phyloP scores from a whole-genome alignment of 2,888 invertebrate species.

The Drosophila barbarae region DNA sequence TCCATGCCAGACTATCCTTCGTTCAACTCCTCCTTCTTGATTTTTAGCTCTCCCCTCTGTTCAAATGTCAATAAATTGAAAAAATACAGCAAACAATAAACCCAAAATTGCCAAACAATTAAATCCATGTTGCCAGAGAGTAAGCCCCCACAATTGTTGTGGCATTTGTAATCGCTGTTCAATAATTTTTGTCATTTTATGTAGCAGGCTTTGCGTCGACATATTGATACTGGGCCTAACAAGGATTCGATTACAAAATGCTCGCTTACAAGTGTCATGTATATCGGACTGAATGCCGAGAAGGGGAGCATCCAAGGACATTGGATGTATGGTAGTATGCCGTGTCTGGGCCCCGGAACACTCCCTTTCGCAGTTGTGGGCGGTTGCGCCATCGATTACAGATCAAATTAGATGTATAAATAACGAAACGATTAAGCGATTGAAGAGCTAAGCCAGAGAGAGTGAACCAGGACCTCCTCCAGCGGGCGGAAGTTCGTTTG shows the following conservation, averaged over 20 bases:
- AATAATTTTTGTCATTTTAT: conserved; percentile 74
- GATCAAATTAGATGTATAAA: conserved; percentile 76
- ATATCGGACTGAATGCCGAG: conserved; percentile 37
- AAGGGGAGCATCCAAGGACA: conserved; percentile 22
- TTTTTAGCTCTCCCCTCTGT: background rate
- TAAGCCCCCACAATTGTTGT: conserved; percentile 50
- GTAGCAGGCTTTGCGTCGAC: conserved; percentile 58
- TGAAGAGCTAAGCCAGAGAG: conserved; percentile 61
- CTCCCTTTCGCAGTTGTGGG: conserved; percentile 36
- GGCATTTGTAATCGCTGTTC: conserved; percentile 72
- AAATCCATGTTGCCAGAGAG: conserved; percentile 41
- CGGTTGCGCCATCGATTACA: conserved; percentile 58
- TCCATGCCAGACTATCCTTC: background rate
- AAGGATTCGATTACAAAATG: conserved; percentile 44
- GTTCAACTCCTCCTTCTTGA: background rate
- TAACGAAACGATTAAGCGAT: conserved; percentile 75
- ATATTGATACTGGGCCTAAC: conserved; percentile 36
- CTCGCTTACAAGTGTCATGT: conserved; percentile 73
- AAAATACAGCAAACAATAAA: conserved; percentile 28
- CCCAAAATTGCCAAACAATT: conserved; percentile 42
- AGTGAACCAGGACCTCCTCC: conserved; percentile 19
- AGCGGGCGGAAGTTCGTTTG: conserved; percentile 48
- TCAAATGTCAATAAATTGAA: conserved; percentile 26
- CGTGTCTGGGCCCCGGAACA: conserved; percentile 27
- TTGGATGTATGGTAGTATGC: background rate